Evolutionary conservation across 2,113 vertebrate species (phyloP), one percentile per base, ranked within the genome.

Genomic region (Oncorhynchus keta): DNA sequence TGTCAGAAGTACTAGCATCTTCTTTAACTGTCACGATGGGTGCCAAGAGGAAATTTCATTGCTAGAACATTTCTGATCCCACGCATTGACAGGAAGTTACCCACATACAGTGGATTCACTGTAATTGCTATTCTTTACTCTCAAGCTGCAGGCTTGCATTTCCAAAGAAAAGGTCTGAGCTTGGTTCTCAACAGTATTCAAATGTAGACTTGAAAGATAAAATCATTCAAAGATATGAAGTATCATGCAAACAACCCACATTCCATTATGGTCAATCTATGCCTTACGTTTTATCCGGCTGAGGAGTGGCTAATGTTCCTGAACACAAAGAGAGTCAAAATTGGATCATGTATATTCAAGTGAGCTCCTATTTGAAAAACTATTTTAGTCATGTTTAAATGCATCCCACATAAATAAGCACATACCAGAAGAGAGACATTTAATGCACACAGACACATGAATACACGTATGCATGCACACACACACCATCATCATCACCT

Each of bases 381-480:
- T 20, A 57, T 57, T 57, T 20, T 45, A 45, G 39, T 45, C 39
- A 57, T 57, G 18, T 57, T 57, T 57, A 57, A 57, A 57, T 57
- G 55, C 20, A 57, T 45, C 55, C 20, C 55, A 57, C 55, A 57
- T 57, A 57, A 16, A 45, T 57, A 57, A 18, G 18, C 18, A 57
- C 35, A 9, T 35, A 55, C 69, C 59, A 20, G 57, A 16, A 39
- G 1, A 57, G 32, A 0, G 28, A 30, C 45, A 67, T 2, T 45
- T 45, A 88, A 82, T 84, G 89, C 81, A 83, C 80, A 76, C 28
- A 69, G 81, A 77, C 75, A 77, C 75, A 14, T 26, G 74, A n/a
- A 65, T 74, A 22, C 64, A 68, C 73, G 82, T 70, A 76, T 28
- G 81, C 70, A 76, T 28, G 81, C 70, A 59, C 83, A 69, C 83